These are phyloP conservation scores for Catostomus latipinnis DNA, from an alignment of 2,797 vertebrate species.

Conservation along the genomic window DNA sequence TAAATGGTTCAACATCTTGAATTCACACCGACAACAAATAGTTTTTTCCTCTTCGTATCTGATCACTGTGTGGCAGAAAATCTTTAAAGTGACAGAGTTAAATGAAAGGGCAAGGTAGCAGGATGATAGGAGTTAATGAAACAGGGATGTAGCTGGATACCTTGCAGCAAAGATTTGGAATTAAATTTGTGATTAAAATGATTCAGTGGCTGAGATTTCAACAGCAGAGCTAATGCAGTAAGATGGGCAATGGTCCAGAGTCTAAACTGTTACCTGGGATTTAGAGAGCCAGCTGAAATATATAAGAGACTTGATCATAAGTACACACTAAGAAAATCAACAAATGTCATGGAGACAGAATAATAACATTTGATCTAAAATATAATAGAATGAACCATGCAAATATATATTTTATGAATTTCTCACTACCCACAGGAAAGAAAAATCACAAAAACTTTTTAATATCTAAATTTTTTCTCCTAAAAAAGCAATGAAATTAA, in stretches of 20 bases:
- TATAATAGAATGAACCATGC: not conserved
- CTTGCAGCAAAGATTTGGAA: conserved; percentile 77
- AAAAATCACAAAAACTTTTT: not conserved
- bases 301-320: not conserved
- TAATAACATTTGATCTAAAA: conserved; percentile 16
- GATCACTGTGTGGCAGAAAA: conserved; percentile 72
- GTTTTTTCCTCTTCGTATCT: conserved; percentile 21
- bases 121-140: conserved; percentile 76
- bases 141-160: conserved; percentile 76
- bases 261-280: conserved; percentile 13
- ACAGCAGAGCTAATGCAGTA: conserved; percentile 45
- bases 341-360: not conserved
- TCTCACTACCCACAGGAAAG: not conserved
- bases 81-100: conserved; percentile 68
- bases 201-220: conserved; percentile 66
- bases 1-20: conserved; percentile 4
- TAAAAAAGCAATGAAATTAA: too few relatives aligned
- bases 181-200: conserved; percentile 81
- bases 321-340: not conserved
- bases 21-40: conserved; percentile 3
- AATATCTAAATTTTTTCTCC: too few relatives aligned
- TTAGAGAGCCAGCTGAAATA: conserved; percentile 5
- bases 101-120: conserved; percentile 65
- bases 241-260: conserved; percentile 67
- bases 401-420: too few relatives aligned